phyloP scores from a whole-genome alignment of 2,113 vertebrate genomes.

The Nothobranchius kuhntae region DNA sequence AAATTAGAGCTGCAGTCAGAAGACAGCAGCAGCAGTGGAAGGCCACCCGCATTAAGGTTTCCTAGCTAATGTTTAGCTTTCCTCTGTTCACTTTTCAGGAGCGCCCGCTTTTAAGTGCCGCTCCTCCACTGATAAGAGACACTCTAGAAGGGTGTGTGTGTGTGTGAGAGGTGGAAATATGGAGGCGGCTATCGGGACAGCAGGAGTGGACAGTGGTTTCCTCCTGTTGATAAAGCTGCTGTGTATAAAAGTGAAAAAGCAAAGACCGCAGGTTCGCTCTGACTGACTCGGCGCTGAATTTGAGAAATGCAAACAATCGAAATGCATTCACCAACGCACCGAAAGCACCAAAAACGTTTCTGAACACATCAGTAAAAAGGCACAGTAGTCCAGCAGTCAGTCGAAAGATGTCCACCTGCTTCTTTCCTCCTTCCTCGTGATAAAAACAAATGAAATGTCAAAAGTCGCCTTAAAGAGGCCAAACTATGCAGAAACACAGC shows the following conservation, averaged over 20 bases:
- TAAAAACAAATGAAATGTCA: conserved; percentile 40
- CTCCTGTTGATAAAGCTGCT: conserved; percentile 7
- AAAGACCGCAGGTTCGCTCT: conserved; percentile 40
- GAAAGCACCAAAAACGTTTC: conserved; percentile 55
- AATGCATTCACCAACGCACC: conserved; percentile 56
- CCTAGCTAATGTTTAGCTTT: conserved; percentile 50
- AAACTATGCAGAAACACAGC: conserved; percentile 55
- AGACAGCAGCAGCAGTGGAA: conserved; percentile 63
- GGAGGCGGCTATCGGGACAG: conserved; percentile 18
- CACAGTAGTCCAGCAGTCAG: conserved; percentile 77
- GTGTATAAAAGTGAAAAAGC: conserved; percentile 13
- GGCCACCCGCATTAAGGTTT: conserved; percentile 27
- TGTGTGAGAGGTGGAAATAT: conserved; percentile 14
- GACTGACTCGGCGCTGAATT: conserved; percentile 42
- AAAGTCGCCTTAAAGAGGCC: conserved; percentile 39
- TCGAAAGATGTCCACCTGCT: conserved; percentile 41
- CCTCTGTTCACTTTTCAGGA: conserved; percentile 56
- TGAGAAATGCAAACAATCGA: conserved; percentile 66
- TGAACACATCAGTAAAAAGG: conserved; percentile 78
- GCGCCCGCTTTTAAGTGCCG: conserved; percentile 47
- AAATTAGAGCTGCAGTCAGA: conserved; percentile 31
- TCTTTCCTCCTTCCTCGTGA: conserved; percentile 20
- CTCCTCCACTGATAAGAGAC: conserved; percentile 32
- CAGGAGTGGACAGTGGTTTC: conserved; percentile 11
- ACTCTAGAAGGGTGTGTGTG: conserved; percentile 18